Evolutionary conservation across 2,888 invertebrate genomes (phyloP).

Genomic region (Leucania comma): DNA sequence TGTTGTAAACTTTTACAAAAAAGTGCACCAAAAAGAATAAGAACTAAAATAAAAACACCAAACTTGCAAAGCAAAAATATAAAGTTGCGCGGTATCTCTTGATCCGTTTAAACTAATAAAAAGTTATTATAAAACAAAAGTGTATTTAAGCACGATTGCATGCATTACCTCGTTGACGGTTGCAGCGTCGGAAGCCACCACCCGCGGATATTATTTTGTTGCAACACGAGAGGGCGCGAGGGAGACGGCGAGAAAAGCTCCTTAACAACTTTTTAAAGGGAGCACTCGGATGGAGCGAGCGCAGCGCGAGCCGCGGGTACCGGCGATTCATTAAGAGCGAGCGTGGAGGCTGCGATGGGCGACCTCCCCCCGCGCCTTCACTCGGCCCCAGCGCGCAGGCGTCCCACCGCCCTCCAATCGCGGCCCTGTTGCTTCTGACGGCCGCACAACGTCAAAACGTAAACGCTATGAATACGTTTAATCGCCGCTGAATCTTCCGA

Average conservation of each 20-base stretch:
- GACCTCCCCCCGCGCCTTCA: constrained; percentile 72
- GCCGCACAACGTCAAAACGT: constrained; percentile 84
- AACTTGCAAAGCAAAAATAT: constrained; percentile 35
- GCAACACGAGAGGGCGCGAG: constrained; percentile 83
- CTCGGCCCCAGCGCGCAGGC: constrained; percentile 76
- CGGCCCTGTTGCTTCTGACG: constrained; percentile 90
- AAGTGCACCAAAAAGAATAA: constrained; percentile 15
- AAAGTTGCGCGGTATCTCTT: constrained; percentile 39
- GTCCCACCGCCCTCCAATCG: constrained; percentile 80
- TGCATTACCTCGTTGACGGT: constrained; percentile 76
- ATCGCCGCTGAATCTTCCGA: constrained; percentile 84
- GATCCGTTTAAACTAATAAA: constrained; percentile 50
- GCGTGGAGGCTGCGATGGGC: constrained; percentile 86
- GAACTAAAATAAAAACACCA: constrained; percentile 28
- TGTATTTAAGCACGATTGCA: constrained; percentile 51
- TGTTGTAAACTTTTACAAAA: constrained; percentile 35
- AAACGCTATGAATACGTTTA: constrained; percentile 88
- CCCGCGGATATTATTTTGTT: constrained; percentile 78
- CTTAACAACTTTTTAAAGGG: constrained; percentile 83
- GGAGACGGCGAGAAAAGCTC: constrained; percentile 83
- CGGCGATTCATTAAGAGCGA: constrained; percentile 89
- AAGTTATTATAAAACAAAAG: constrained; percentile 63
- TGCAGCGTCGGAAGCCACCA: constrained; percentile 70
- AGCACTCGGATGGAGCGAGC: constrained; percentile 82
- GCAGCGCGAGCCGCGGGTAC: constrained; percentile 88